Evolutionary conservation across 64 coral and sea anemone genomes (phyloP), one percentile per base, ranked within the genome.

Genomic region (Cladopsammia gracilis): DNA sequence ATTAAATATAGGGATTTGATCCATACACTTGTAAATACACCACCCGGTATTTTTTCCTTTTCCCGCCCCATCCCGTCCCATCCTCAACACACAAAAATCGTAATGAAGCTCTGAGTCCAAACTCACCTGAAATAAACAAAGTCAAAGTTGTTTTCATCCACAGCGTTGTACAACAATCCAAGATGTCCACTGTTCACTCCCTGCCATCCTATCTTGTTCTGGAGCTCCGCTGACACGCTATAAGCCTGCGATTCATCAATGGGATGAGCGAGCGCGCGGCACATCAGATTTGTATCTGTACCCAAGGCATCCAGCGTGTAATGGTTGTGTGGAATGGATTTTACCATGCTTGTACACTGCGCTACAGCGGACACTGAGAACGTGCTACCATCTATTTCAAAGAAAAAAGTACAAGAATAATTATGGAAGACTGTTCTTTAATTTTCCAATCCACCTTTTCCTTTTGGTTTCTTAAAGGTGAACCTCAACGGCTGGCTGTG

Each of bases 51-150:
- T 34, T 34, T 34, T 34, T 34, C 34, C 34, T 34, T 34, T 0
- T 2, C 34, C 34, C 34, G 2, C 34, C 0, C 61, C 34, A 34
- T 34, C 34, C 34, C 34, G 34, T 34, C 34, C 34, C 34, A 34
- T 34, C 34, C 34, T 34, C 34, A 34, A 34, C 4, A 64, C 19
- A 19, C 4, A 64, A 64, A 13, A 19, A 64, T 4, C 13, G 19
- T 10, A 13, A 57, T 10, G 13, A 57, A 57, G 13, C 13, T 7
- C 61, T 16, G 4, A 64, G 4, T 2, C 19, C 8, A 52, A 24
- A 70, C 64, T n/a, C 62, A 96, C 94, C 94, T 92, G 62, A 96
- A 89, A 48, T 96, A 96, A 14, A 96, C 90, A 78, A 96, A 96
- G 52, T 96, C 95, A 48, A 89, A 96, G 64, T 93, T 96, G 58